Evolutionary conservation across 2,797 vertebrate genomes (phyloP).

Genomic region (Moxostoma hubbsi): DNA sequence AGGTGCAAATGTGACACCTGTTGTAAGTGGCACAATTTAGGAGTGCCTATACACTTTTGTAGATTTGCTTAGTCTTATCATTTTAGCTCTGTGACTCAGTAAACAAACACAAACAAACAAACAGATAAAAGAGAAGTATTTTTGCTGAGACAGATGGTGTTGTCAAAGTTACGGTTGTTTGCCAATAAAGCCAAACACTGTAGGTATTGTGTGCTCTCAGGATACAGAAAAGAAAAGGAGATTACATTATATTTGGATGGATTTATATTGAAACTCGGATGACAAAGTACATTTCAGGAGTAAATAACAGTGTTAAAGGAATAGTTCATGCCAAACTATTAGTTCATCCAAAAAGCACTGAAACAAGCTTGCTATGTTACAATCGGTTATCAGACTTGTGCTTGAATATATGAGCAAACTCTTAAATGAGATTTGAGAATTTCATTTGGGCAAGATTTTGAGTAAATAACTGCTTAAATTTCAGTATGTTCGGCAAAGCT

Average conservation of each 20-base stretch:
- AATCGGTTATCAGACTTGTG: too few relatives aligned
- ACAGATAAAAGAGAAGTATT: not conserved
- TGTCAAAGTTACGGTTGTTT: slow-evolving; percentile 29
- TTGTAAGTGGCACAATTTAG: slow-evolving; percentile 53
- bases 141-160: slow-evolving; percentile 29
- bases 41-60: slow-evolving; percentile 39
- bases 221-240: not conserved
- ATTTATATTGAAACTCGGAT: not conserved
- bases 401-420: too few relatives aligned
- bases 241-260: not conserved
- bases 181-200: not conserved
- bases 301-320: not conserved
- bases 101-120: not conserved
- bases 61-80: slow-evolving; percentile 24
- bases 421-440: too few relatives aligned
- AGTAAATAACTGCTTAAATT: too few relatives aligned
- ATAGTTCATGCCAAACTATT: not conserved
- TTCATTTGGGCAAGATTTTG: too few relatives aligned
- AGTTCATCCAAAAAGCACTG: too few relatives aligned
- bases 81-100: slow-evolving; percentile 30
- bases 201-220: not conserved
- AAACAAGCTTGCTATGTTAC: too few relatives aligned
- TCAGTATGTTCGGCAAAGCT: too few relatives aligned
- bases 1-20: slow-evolving; percentile 59
- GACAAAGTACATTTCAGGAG: not conserved